These are phyloP conservation scores for Dichetophora obliterata DNA, from an alignment of 2,888 invertebrate species.

Conservation along the genomic window DNA sequence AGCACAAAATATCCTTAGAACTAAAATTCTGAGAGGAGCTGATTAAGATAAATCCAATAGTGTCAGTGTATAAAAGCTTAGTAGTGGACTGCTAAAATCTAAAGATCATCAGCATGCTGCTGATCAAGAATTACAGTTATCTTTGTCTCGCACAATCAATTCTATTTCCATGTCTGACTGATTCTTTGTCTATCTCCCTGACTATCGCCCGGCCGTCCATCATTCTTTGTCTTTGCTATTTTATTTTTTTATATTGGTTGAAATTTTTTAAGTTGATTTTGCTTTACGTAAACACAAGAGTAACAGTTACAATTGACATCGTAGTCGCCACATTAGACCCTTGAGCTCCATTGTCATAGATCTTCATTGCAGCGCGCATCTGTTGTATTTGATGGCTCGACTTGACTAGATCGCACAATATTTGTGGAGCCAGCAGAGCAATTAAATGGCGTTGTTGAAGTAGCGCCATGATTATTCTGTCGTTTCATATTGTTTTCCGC, in stretches of 20 bases:
- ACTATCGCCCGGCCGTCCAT: no score
- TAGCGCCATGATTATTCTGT: conserved; percentile 35
- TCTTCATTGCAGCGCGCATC: conserved; percentile 9
- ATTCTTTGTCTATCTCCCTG: no score
- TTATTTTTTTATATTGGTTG: background rate
- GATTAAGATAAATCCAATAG: no score
- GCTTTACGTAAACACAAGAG: background rate
- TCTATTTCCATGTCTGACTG: background rate
- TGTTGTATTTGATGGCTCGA: no score
- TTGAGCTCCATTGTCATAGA: conserved; percentile 35
- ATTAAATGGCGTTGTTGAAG: conserved; percentile 22
- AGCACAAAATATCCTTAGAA: no score
- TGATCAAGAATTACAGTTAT: no score
- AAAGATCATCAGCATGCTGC: no score
- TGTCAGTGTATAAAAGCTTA: no score
- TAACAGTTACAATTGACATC: conserved; percentile 11
- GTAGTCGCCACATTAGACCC: conserved; percentile 29
- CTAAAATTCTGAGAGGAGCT: no score
- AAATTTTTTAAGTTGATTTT: background rate
- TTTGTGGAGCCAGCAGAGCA: conserved; percentile 23
- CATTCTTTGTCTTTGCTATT: background rate
- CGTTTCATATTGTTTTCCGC: conserved; percentile 7
- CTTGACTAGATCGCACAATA: background rate
- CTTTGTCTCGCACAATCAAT: background rate
- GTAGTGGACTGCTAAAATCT: no score